Evolutionary conservation across 2,797 vertebrate species (phyloP).

Genomic region (Danio jaintianensis): DNA sequence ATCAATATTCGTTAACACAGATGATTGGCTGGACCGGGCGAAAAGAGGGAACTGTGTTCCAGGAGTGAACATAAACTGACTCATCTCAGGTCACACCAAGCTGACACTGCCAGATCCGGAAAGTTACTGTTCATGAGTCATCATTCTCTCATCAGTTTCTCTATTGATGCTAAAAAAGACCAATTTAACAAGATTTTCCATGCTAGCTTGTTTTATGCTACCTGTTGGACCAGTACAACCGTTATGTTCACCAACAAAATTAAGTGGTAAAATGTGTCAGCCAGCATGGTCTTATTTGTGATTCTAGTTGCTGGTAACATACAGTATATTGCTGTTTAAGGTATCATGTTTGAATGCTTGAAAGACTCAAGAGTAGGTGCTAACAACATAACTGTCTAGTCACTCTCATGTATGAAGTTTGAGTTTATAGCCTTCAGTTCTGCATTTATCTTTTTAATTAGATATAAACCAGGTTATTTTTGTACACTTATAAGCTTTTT

Average conservation of each 20-base stretch:
- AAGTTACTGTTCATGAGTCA: slow-evolving; percentile 3
- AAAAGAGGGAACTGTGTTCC: background rate
- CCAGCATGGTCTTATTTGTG: too few relatives aligned
- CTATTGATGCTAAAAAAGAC: background rate
- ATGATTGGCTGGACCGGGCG: background rate
- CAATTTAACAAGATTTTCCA: background rate
- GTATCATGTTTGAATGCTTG: too few relatives aligned
- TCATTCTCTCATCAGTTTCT: background rate
- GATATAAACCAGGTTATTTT: too few relatives aligned
- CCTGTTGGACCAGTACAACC: background rate
- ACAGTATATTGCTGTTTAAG: too few relatives aligned
- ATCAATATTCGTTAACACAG: slow-evolving; percentile 26
- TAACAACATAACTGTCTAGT: too few relatives aligned
- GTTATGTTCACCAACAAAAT: background rate
- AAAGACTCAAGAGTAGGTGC: too few relatives aligned
- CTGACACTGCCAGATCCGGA: background rate
- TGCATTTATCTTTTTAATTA: too few relatives aligned
- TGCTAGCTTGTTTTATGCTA: background rate
- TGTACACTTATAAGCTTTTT: too few relatives aligned
- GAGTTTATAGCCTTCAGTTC: too few relatives aligned
- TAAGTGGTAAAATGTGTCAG: background rate
- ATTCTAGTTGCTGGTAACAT: too few relatives aligned
- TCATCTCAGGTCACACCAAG: slow-evolving; percentile 15
- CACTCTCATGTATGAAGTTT: too few relatives aligned
- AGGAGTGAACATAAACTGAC: background rate